Percentiles rank a stretch among this genome's conserved stretches.
phyloP scores from a whole-genome alignment of 2,113 vertebrate species.

The Chelonoidis abingdonii region DNA sequence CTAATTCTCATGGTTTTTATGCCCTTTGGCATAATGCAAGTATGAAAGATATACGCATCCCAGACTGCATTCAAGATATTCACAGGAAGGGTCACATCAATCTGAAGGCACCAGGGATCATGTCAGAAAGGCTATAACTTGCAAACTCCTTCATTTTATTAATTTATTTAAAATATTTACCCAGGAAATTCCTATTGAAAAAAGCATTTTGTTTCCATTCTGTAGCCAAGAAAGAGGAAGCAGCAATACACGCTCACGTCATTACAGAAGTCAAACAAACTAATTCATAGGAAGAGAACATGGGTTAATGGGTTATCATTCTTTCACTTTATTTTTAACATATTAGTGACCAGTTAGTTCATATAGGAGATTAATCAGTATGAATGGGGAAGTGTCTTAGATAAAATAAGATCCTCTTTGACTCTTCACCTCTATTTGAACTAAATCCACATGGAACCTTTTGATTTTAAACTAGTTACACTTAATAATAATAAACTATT shows the following conservation, averaged over 20 bases:
- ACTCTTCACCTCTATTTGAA: conserved; percentile 34
- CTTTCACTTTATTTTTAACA: conserved; percentile 60
- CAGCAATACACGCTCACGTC: conserved; percentile 1
- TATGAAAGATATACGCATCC: conserved; percentile 43
- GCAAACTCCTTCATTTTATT: neutral
- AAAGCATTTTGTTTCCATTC: conserved; percentile 26
- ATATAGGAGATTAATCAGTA: conserved; percentile 42
- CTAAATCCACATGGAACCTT: neutral
- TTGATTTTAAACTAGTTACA: conserved; percentile 6
- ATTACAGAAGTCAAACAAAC: conserved; percentile 1
- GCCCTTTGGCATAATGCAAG: conserved; percentile 13
- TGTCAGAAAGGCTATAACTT: conserved; percentile 31
- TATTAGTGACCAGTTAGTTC: neutral
- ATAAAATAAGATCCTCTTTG: conserved; percentile 31
- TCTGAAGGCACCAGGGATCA: neutral
- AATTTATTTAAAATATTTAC: conserved; percentile 17
- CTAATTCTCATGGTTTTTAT: conserved; percentile 43
- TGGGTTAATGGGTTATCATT: conserved; percentile 44
- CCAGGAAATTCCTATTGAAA: conserved; percentile 60
- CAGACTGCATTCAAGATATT: conserved; percentile 13
- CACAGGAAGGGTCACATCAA: conserved; percentile 1
- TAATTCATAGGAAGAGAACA: conserved; percentile 11
- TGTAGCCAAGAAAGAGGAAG: conserved; percentile 40
- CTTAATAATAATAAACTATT: neutral
- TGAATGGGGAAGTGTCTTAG: conserved; percentile 44